Evolutionary conservation across 2,888 invertebrate species (phyloP).

Genomic region (Vandiemenella viatica): DNA sequence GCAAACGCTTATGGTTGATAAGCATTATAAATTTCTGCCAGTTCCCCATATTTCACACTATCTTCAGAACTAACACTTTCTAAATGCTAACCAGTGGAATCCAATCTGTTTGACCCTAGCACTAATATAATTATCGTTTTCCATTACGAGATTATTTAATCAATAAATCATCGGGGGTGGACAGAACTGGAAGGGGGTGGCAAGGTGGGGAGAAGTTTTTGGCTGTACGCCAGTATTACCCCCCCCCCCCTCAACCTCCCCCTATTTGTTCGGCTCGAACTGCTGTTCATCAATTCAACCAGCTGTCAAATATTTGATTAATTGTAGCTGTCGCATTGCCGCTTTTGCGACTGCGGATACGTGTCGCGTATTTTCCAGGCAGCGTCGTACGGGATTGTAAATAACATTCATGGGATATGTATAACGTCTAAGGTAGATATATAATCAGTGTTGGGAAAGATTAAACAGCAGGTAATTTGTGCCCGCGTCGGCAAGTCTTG

Average conservation of each 20-base stretch:
- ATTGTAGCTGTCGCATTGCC: not conserved
- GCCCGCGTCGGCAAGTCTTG: constrained; percentile 13
- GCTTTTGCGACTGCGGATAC: too few species aligned
- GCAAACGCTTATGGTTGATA: too few species aligned
- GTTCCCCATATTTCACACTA: too few species aligned
- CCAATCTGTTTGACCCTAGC: too few species aligned
- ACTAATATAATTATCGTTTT: not conserved
- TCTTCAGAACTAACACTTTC: too few species aligned
- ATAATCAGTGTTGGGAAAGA: constrained; percentile 15
- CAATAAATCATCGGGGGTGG: not conserved
- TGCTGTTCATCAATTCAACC: not conserved
- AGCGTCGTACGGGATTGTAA: too few species aligned
- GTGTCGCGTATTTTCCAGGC: too few species aligned
- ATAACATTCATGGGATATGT: not conserved
- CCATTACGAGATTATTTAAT: not conserved
- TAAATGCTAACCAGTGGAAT: too few species aligned
- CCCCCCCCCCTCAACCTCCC: too few species aligned
- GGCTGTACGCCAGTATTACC: too few species aligned
- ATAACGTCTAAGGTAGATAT: constrained; percentile 3
- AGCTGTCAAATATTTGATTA: not conserved
- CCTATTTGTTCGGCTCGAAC: not conserved
- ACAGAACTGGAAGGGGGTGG: not conserved
- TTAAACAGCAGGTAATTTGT: constrained; percentile 17
- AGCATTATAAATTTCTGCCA: too few species aligned
- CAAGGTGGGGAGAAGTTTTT: not conserved